Evolutionary conservation across 2,797 vertebrate species (phyloP).

Genomic region (Hippoglossus hippoglossus): DNA sequence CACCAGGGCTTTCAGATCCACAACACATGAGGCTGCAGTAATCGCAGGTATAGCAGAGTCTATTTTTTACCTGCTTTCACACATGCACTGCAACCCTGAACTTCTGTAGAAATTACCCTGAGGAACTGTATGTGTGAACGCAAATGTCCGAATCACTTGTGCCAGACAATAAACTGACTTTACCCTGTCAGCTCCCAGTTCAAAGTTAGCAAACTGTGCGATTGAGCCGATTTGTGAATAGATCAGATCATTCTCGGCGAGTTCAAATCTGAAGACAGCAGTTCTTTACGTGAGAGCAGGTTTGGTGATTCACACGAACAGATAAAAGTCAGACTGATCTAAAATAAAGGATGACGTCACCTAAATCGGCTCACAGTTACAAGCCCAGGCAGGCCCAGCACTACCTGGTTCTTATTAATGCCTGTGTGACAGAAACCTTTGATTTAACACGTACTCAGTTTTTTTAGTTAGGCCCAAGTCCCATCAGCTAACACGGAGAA

Average conservation of each 20-base stretch:
- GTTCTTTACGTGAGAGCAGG: constrained; percentile 2
- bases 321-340: background rate
- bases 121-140: background rate
- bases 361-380: background rate
- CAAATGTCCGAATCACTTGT: background rate
- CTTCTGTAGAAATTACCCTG: background rate
- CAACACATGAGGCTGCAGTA: constrained; percentile 11
- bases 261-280: too few relatives aligned
- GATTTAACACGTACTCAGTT: too few relatives aligned
- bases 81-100: background rate
- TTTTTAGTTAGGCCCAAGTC: too few relatives aligned
- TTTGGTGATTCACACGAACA: constrained; percentile 8
- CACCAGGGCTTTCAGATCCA: constrained; percentile 29
- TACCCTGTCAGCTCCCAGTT: too few relatives aligned
- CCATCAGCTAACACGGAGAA: too few relatives aligned
- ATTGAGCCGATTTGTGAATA: too few relatives aligned
- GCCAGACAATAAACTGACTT: too few relatives aligned
- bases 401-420: background rate
- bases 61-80: background rate
- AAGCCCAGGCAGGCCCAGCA: constrained; percentile 13
- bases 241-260: too few relatives aligned
- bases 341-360: background rate
- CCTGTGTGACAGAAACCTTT: background rate
- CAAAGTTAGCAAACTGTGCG: too few relatives aligned
- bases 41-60: background rate